Conservation (phyloP, 1,140 invertebrate genomes). For the Caenorhabditis inopinata region DNA sequence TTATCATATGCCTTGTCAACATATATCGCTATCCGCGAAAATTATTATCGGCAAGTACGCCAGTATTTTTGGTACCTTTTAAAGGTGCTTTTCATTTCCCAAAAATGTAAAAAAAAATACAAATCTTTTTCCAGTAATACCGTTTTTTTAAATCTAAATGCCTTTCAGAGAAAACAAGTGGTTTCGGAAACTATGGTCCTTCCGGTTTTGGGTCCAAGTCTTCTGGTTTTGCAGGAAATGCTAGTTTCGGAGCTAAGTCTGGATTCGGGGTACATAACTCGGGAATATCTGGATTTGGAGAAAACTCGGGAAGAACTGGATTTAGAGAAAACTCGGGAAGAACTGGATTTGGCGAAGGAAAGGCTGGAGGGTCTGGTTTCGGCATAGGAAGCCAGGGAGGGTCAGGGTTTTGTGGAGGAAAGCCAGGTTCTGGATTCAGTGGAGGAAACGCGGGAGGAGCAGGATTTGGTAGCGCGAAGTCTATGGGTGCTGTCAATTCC, state of each 20-base stretch:
- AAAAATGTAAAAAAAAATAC: too few species aligned
- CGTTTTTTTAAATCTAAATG: too few species aligned
- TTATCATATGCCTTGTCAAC: too few species aligned
- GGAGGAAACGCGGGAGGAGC: not conserved
- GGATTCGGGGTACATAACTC: not conserved
- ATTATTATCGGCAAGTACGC: too few species aligned
- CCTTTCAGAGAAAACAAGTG: too few species aligned
- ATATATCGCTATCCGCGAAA: too few species aligned
- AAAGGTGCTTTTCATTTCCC: too few species aligned
- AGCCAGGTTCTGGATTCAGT: not conserved
- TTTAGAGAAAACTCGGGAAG: not conserved
- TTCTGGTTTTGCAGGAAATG: not conserved
- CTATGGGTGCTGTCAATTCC: not conserved
- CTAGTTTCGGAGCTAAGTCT: not conserved
- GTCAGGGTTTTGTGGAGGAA: not conserved
- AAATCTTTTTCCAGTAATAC: too few species aligned
- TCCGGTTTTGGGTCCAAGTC: not conserved
- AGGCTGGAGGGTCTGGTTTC: not conserved
- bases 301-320: too few species aligned
- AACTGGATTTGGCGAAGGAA: not conserved
- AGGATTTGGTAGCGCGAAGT: not conserved
- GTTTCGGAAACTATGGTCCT: too few species aligned
- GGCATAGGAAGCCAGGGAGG: not conserved
- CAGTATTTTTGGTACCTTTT: too few species aligned
- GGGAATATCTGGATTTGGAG: not conserved